A percentile compares a stretch with the other conserved stretches of the same genome.
These are phyloP conservation scores for Ophion obscuratus DNA, from an alignment of 2,888 invertebrate species.

Conservation along the genomic window DNA sequence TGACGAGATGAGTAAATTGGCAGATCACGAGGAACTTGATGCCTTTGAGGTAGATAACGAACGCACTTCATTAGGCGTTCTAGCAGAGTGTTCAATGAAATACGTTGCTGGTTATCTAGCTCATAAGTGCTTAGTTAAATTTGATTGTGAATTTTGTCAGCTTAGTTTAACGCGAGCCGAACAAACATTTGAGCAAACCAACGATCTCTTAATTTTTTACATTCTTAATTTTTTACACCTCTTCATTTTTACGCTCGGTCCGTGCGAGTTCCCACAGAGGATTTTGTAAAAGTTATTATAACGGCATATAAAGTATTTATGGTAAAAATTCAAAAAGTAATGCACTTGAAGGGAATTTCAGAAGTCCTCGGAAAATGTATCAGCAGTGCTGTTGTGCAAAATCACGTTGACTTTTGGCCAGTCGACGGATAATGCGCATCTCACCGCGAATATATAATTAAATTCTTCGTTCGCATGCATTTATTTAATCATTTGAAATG, in stretches of 20 bases:
- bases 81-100: conserved; percentile 48
- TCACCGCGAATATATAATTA: conserved; percentile 38
- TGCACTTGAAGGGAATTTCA: conserved; percentile 1
- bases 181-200: conserved; percentile 37
- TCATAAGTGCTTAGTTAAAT: conserved; percentile 22
- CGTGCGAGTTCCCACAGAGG: conserved; percentile 38
- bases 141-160: conserved; percentile 30
- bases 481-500: conserved; percentile 32
- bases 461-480: conserved; percentile 37
- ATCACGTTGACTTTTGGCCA: conserved; percentile 36
- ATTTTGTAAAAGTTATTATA: conserved; percentile 16
- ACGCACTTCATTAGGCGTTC: not conserved
- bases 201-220: conserved; percentile 56
- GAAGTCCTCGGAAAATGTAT: conserved; percentile 12
- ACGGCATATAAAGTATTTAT: conserved; percentile 42
- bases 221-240: no score
- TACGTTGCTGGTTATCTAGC: conserved; percentile 42
- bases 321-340: not conserved
- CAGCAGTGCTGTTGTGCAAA: conserved; percentile 13
- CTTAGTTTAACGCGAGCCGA: not conserved
- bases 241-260: no score
- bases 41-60: no score
- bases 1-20: conserved; percentile 9
- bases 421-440: not conserved
- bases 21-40: not conserved